A percentile compares a stretch with the other conserved stretches of the same genome.
phyloP scores from a whole-genome alignment of 2,888 invertebrate species.

The Atethmia centrago region DNA sequence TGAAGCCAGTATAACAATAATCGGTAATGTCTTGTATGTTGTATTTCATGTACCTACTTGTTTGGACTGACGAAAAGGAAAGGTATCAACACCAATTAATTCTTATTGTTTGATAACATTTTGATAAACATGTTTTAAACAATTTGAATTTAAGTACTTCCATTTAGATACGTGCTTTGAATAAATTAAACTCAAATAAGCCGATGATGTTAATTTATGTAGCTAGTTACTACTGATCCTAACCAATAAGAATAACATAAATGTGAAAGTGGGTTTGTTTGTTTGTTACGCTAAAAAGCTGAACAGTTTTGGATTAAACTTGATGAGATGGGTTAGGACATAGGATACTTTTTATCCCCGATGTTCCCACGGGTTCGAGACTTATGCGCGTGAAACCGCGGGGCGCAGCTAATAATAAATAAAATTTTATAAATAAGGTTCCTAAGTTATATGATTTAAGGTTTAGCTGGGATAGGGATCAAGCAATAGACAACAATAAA shows the following conservation, averaged over 20 bases:
- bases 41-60: not conserved
- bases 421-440: not conserved
- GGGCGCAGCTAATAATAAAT: too few species aligned
- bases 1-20: too few species aligned
- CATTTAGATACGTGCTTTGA: not conserved
- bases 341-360: too few species aligned
- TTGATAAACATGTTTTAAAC: not conserved
- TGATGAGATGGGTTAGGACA: too few species aligned
- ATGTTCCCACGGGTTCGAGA: too few species aligned
- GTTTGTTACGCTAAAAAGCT: too few species aligned
- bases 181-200: constrained; percentile 12
- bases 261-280: too few species aligned
- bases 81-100: not conserved
- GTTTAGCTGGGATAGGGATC: not conserved
- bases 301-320: too few species aligned
- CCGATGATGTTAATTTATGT: not conserved
- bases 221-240: too few species aligned
- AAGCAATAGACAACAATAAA: not conserved
- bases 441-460: not conserved
- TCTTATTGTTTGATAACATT: constrained; percentile 1
- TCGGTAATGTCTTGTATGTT: not conserved
- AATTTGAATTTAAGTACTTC: not conserved
- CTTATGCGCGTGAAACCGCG: too few species aligned
- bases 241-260: too few species aligned
- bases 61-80: not conserved